Evolutionary conservation across 2,113 vertebrate genomes (phyloP), one percentile per base, ranked within the genome.

Genomic region (Callithrix jacchus): DNA sequence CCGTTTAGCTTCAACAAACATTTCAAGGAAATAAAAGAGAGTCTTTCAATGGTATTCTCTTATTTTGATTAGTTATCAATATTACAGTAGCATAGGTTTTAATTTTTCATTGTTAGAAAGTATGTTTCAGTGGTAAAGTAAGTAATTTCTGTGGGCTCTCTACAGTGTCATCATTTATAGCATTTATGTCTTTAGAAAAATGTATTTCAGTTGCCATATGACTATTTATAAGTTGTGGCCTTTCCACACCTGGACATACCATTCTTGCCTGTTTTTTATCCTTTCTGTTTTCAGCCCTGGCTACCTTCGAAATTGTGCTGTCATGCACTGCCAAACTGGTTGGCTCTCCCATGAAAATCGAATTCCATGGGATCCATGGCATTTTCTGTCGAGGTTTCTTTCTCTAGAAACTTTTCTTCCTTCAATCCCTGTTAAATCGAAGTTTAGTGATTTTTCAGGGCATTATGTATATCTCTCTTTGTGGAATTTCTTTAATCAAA

Each of bases 341-440:
- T 94, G 91, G 2, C 71, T 87, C 42, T 7, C 23, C 37, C 21
- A 58, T 61, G 73, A 49, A 94, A 84, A 77, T 25, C 23, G 32
- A 93, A 84, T 93, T 97, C 70, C 9, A 0, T 66, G 47, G 32
- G 68, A 71, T 71, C 83, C 23, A 9, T 82, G 47, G 74, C 66
- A 61, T 97, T 97, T 96, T 97, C 80, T 85, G 5, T 84, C n/a
- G 37, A 52, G 18, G 13, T 82, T 93, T 95, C 40, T 94, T 96
- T 96, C 80, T 96, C 58, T 87, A 58, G 86, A 96, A 97, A 87
- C 66, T 68, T 90, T n/a, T 89, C 54, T 96, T 95, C 30, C 10
- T 47, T 17, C 58, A 14, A 2, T 23, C 37, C 1, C 52, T 20
- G 74, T 68, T 91, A 87, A 91, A 71, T 73, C 73, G 20, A 96